Conservation (phyloP, 2,113 vertebrate species). For the Macquaria australasica region DNA sequence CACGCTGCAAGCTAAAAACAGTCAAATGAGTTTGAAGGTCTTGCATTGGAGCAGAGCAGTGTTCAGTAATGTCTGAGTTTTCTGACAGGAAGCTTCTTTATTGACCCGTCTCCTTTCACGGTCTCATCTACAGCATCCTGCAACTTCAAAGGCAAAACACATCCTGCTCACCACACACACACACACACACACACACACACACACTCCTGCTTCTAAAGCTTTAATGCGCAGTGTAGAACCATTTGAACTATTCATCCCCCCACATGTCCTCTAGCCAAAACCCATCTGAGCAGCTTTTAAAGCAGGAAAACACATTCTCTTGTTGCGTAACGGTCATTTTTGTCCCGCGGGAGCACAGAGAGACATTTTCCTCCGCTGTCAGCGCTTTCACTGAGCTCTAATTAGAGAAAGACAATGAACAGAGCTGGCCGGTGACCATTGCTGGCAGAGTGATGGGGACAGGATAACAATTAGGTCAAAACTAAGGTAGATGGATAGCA, state of each 20-base stretch:
- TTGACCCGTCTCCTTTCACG: conserved; percentile 25
- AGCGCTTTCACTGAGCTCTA: conserved; percentile 48
- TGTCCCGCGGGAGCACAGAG: conserved; percentile 57
- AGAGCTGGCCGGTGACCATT: conserved; percentile 48
- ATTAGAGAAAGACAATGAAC: conserved; percentile 68
- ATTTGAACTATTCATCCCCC: conserved; percentile 52
- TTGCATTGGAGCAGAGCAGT: background rate
- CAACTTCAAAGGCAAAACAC: conserved; percentile 39
- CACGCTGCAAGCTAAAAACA: background rate
- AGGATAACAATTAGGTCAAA: conserved; percentile 24
- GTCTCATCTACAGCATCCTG: background rate
- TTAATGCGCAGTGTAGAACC: conserved; percentile 33
- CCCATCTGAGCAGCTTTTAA: conserved; percentile 56
- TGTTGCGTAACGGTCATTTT: conserved; percentile 63
- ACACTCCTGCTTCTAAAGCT: conserved; percentile 15
- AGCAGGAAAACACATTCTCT: conserved; percentile 48
- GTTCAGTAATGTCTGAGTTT: background rate
- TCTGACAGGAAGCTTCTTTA: background rate
- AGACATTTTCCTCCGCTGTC: conserved; percentile 50
- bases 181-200: too few species aligned
- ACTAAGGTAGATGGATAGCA: background rate
- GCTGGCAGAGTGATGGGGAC: conserved; percentile 18
- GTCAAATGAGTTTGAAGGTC: background rate
- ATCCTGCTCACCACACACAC: conserved; percentile 30
- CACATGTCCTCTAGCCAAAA: conserved; percentile 33